Evolutionary conservation across 2,888 invertebrate genomes (phyloP).

Genomic region (Onchidella celtica): DNA sequence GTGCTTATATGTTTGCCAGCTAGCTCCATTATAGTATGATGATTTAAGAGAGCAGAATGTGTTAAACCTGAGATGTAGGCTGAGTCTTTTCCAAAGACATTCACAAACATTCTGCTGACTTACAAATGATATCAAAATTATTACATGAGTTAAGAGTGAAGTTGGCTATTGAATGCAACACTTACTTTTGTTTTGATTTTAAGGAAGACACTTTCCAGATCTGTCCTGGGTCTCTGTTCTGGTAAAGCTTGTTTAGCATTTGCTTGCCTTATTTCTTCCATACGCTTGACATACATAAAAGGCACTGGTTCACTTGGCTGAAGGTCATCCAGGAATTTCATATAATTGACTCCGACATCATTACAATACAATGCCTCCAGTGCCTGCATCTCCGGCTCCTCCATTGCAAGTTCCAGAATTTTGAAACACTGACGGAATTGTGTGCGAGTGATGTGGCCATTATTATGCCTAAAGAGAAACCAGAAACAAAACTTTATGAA

Average conservation of each 20-base stretch:
- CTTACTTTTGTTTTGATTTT: slow-evolving; percentile 79
- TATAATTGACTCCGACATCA: slow-evolving; percentile 79
- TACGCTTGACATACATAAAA: slow-evolving; percentile 74
- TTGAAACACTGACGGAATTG: slow-evolving; percentile 79
- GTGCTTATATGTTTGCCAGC: too few species aligned
- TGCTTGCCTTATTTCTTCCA: slow-evolving; percentile 70
- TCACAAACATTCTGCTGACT: too few species aligned
- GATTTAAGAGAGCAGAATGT: too few species aligned
- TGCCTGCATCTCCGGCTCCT: slow-evolving; percentile 75
- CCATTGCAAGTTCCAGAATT: slow-evolving; percentile 75
- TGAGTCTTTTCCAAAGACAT: too few species aligned
- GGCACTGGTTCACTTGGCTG: slow-evolving; percentile 69
- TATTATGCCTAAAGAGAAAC: slow-evolving; percentile 76
- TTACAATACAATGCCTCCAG: slow-evolving; percentile 78
- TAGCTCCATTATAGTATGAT: too few species aligned
- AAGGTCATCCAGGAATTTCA: slow-evolving; percentile 76
- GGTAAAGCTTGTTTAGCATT: slow-evolving; percentile 69
- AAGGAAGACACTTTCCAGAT: slow-evolving; percentile 75
- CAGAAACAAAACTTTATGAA: too few species aligned
- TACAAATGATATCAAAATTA: too few species aligned
- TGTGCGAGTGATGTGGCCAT: slow-evolving; percentile 77
- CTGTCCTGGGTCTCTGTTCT: slow-evolving; percentile 67
- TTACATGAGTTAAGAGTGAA: too few species aligned
- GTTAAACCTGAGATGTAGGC: too few species aligned
- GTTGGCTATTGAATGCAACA: too few species aligned